Evolutionary conservation across 1,140 invertebrate species (phyloP).

Genomic region (Dufourea novaeangliae): DNA sequence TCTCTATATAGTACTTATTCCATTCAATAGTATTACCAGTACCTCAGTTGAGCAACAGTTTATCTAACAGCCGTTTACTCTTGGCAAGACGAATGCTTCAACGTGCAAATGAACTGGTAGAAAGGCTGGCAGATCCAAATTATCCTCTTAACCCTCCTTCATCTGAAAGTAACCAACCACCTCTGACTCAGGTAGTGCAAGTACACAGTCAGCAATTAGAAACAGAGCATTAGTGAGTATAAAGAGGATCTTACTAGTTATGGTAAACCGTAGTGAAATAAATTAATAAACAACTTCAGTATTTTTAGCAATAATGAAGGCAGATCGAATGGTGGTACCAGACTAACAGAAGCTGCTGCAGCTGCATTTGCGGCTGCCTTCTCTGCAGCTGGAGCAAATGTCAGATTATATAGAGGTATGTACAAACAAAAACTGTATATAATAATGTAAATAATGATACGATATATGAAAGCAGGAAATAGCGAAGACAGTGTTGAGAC

Average conservation of each 20-base stretch:
- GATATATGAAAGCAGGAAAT: conserved; percentile 29
- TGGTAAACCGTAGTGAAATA: background rate
- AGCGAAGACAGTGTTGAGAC: conserved; percentile 50
- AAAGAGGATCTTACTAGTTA: background rate
- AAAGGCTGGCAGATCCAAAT: conserved; percentile 78
- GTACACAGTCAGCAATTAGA: conserved; percentile 66
- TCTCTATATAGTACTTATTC: conserved; percentile 1
- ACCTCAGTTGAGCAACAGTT: conserved; percentile 75
- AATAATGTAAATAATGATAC: too few species aligned
- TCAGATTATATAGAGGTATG: conserved; percentile 67
- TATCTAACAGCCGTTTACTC: conserved; percentile 77
- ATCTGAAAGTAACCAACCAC: conserved; percentile 57
- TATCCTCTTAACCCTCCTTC: conserved; percentile 57
- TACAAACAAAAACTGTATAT: background rate
- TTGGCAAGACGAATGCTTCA: conserved; percentile 79
- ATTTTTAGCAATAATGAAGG: conserved; percentile 43
- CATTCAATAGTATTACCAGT: conserved; percentile 69
- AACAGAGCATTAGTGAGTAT: conserved; percentile 62
- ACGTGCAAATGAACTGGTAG: conserved; percentile 74
- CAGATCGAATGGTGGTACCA: conserved; percentile 41
- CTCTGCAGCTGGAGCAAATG: conserved; percentile 77
- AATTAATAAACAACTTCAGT: conserved; percentile 4
- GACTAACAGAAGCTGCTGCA: conserved; percentile 76
- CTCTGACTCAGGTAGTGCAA: conserved; percentile 54
- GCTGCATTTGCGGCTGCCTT: conserved; percentile 80